Base-by-base conservation (phyloP, 2,797 vertebrate genomes). In the Enoplosus armatus region DNA sequence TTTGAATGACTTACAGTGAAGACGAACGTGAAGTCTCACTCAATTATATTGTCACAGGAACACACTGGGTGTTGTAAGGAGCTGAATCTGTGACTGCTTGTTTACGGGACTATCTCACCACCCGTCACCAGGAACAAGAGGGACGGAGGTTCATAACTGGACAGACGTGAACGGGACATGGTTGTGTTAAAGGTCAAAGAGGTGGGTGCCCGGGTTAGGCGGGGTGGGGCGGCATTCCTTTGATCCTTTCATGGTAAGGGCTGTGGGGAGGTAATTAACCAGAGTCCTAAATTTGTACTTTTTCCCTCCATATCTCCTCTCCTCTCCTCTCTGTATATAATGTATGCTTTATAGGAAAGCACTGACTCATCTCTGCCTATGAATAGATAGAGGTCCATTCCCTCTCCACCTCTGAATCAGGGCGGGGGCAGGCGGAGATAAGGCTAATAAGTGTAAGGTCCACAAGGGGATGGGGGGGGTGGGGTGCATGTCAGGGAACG, bases 361-460 rank as follows among this genome's bases (percentile, higher is more conserved):
- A 82, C 72, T 74, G 80, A 91, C 72, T 90, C 83, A 87, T 89
- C 82, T 68, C 85, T 60, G 78, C 79, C 77, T 76, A 74, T 89
- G 87, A 88, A 90, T 83, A 92, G 81, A 89, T 75, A 85, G 77
- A 75, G 51, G 71, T 85, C 60, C 78, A 24, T 65, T 87, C 78
- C 77, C 81, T 84, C 70, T 86, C 64, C 72, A 78, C 70, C 59
- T 74, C 54, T 74, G 79, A 79, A 81, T 85, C 31, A 54, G 68
- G 73, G 62, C 14, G 33, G 84, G 80, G 83, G 76, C 66, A 83
- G 56, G 58, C 14, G 47, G 72, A 79, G 86, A 87, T 90, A 84
- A 90, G 80, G 80, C 77, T 89, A 89, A 90, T 87, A 79, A 90
- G 58, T 64, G 77, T 53, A 24, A 67, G 60, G 82, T 71, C 56